Percentiles rank a stretch among this genome's conserved stretches.
These are phyloP conservation scores for Apis florea DNA, from an alignment of 1,140 invertebrate species.

Conservation along the genomic window DNA sequence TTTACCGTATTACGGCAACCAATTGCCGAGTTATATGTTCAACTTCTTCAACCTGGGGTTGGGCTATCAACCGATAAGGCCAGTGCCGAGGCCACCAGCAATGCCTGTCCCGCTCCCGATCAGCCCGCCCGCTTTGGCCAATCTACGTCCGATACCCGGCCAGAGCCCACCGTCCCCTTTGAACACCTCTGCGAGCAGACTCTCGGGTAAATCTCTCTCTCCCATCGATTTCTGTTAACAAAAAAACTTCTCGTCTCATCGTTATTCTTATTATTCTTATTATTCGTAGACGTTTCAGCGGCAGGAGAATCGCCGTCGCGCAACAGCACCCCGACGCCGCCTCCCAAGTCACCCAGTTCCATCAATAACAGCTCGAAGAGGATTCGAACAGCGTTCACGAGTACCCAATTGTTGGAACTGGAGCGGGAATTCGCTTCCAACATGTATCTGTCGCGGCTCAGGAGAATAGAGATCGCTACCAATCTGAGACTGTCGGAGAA, in stretches of 20 bases:
- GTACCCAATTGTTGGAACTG: slow-evolving; percentile 93
- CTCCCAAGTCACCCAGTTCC: slow-evolving; percentile 78
- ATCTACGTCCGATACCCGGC: slow-evolving; percentile 58
- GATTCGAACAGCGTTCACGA: slow-evolving; percentile 95
- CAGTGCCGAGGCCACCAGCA: slow-evolving; percentile 71
- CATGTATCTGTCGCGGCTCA: slow-evolving; percentile 93
- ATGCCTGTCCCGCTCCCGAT: slow-evolving; percentile 61
- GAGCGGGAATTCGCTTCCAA: slow-evolving; percentile 95
- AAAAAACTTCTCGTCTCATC: too few species aligned
- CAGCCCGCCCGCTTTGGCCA: slow-evolving; percentile 64
- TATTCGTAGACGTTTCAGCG: slow-evolving; percentile 77
- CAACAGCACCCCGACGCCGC: slow-evolving; percentile 82
- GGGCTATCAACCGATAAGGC: slow-evolving; percentile 75
- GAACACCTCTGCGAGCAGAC: slow-evolving; percentile 65
- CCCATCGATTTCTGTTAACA: too few species aligned
- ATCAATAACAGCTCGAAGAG: slow-evolving; percentile 86
- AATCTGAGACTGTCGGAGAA: slow-evolving; percentile 94
- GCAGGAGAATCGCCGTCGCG: slow-evolving; percentile 78
- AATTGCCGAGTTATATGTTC: slow-evolving; percentile 77
- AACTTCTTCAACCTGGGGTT: slow-evolving; percentile 77
- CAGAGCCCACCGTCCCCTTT: slow-evolving; percentile 77
- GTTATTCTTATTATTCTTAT: background rate
- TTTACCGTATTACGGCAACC: slow-evolving; percentile 74
- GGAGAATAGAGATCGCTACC: slow-evolving; percentile 95
- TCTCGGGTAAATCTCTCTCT: slow-evolving; percentile 65